Conservation (phyloP, 2,113 vertebrate species). For the Nycticorax nycticorax region DNA sequence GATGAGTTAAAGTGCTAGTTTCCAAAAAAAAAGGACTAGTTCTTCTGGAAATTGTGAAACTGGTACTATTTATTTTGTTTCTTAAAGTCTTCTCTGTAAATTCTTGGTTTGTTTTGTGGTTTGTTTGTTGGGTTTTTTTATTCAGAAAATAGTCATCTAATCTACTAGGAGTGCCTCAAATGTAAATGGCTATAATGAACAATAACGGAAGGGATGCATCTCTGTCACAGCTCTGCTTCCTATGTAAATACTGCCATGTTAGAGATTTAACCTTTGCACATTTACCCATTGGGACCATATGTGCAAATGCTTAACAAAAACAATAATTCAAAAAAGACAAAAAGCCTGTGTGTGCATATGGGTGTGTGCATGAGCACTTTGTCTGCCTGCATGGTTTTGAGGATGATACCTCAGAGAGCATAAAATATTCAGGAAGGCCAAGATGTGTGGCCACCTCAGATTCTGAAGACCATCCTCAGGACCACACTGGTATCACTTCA, state of each 20-base stretch:
- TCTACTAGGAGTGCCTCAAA: background rate
- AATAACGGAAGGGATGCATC: background rate
- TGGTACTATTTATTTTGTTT: background rate
- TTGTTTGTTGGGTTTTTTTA: too few relatives aligned
- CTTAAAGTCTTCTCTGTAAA: background rate
- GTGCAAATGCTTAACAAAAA: conserved; percentile 39
- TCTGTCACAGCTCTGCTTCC: conserved; percentile 7
- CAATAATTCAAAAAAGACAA: conserved; percentile 47
- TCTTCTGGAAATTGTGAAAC: background rate
- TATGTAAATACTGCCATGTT: conserved; percentile 23
- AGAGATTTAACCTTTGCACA: conserved; percentile 45
- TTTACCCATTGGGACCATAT: conserved; percentile 44
- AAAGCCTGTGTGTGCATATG: background rate
- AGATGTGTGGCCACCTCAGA: background rate
- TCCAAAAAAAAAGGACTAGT: background rate
- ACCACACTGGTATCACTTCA: background rate
- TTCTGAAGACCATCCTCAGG: background rate
- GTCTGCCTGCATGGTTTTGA: background rate
- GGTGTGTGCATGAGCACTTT: background rate
- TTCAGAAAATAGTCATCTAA: background rate
- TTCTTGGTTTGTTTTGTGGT: background rate
- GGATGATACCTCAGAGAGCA: background rate
- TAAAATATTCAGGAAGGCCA: background rate
- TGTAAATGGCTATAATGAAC: background rate
- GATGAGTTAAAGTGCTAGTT: background rate